Conservation (phyloP, 2,113 vertebrate genomes). For the Anser brachyrhynchus region DNA sequence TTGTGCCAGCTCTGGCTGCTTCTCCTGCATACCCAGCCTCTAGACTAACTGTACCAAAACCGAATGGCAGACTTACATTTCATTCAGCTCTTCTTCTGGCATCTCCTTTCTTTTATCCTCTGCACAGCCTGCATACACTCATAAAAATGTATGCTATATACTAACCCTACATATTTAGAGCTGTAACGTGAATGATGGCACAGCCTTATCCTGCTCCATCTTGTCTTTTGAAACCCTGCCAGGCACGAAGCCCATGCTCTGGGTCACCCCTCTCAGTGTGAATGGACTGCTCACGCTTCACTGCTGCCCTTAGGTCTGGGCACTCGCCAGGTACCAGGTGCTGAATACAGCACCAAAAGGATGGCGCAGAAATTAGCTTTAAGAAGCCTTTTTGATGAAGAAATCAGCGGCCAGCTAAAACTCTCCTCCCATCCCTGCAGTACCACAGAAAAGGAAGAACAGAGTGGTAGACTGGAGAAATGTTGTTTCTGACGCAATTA, state of each 20-base stretch:
- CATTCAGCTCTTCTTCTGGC: neutral
- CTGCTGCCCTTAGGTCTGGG: neutral
- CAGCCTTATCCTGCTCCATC: neutral
- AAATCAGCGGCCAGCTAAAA: neutral
- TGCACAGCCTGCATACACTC: neutral
- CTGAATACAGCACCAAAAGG: neutral
- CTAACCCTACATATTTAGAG: neutral
- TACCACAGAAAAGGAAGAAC: neutral
- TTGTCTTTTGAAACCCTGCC: neutral
- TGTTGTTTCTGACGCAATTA: neutral
- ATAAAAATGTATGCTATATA: neutral
- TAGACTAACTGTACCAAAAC: neutral
- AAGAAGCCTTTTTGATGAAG: neutral
- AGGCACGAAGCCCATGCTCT: rapidly evolving
- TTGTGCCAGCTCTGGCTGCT: neutral
- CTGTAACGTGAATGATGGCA: neutral
- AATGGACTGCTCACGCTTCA: neutral
- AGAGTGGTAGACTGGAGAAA: neutral
- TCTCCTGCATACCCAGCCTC: neutral
- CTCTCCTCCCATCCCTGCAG: neutral
- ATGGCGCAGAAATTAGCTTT: neutral
- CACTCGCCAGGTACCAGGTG: neutral
- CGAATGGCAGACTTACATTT: neutral
- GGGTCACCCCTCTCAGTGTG: neutral
- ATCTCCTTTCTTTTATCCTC: neutral